These are phyloP conservation scores for human DNA, from an alignment of 2,113 vertebrate genomes.

Conservation along the genomic window DNA sequence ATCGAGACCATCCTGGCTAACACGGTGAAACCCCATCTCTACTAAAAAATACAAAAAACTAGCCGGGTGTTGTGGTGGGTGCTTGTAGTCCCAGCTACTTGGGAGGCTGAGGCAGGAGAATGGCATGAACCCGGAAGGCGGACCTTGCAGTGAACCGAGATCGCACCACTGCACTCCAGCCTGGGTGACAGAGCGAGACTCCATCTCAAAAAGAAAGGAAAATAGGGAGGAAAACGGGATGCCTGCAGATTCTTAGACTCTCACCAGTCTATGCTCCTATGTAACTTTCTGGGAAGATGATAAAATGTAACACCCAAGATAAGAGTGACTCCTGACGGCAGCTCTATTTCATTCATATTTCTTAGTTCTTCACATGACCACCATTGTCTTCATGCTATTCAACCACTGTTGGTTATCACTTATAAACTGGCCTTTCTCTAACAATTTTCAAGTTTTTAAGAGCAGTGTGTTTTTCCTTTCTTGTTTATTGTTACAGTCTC, in stretches of 20 bases:
- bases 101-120: no score
- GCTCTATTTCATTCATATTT: background rate
- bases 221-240: background rate
- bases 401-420: background rate
- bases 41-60: no score
- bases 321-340: background rate
- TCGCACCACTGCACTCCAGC: no score
- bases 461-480: background rate
- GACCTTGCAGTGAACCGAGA: no score
- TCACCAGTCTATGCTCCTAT: background rate
- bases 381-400: background rate
- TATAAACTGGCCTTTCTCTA: background rate
- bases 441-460: background rate
- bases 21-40: no score
- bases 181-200: no score
- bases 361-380: background rate
- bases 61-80: no score
- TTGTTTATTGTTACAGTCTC: background rate
- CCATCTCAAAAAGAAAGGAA: no score
- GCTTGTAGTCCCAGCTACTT: no score
- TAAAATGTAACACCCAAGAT: background rate
- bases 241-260: background rate
- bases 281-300: background rate
- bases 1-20: no score
- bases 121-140: no score